Base-by-base conservation (phyloP, 1,140 invertebrate genomes). In the Chrysomallon squamiferum region DNA sequence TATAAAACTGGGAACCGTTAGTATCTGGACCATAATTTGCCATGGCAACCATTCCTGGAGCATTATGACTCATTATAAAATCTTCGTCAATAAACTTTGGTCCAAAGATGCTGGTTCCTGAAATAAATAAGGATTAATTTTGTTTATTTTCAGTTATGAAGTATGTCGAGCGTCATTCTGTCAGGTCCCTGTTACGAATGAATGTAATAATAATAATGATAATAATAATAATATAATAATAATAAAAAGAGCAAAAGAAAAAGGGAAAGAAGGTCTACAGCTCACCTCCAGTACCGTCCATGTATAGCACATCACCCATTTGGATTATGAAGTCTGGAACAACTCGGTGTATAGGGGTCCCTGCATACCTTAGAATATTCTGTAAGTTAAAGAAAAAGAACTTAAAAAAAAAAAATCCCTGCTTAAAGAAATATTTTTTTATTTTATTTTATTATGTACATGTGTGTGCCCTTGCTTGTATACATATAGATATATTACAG, bases 51-150 rank as follows among this genome's bases (percentile, higher is more conserved):
- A 71, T 77, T 22, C 81, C 81, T 47, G 73, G 66, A 25, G 72
- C 71, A 65, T 68, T 66, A 68, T 83, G 79, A 45, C 79, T 80
- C 9, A 84, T 41, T 7, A 66, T 49, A 57, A 78, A 81, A 63
- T 77, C 77, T 63, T 84, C 83, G 64, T 84, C 83, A 43, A 74
- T 72, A 66, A 97, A 98, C 50, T 91, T 90, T 54, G 93, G 92
- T 66, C 95, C 95, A 79, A 94, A 98, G 78, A 98, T 97, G 75
- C 94, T 96, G 38, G 89, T 89, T 64, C 95, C 93, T 93, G 75
- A 60, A 80, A 57, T 0, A 43, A 18, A 1, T 22, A 15, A 47
- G 32, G 13, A 9, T 2, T 22, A 41, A n/a, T n/a, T n/a, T n/a
- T n/a, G n/a, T n/a, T n/a, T n/a, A n/a, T n/a, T n/a, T n/a, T n/a